These are phyloP conservation scores for Ormyrus nitidulus DNA, from an alignment of 2,888 invertebrate species.

Conservation along the genomic window DNA sequence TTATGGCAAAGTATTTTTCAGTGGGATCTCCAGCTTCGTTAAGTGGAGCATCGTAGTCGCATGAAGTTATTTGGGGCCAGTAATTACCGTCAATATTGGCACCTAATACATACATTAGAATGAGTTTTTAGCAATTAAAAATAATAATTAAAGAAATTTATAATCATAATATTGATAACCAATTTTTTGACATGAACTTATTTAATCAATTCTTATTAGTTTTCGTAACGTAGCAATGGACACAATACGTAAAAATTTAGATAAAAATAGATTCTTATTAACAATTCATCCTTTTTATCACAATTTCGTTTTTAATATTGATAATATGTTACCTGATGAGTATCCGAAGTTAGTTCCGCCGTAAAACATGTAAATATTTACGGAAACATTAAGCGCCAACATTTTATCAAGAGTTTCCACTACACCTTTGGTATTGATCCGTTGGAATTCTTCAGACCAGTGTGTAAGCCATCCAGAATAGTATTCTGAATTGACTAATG, in stretches of 20 bases:
- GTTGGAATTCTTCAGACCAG: constrained; percentile 85
- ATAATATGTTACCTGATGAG: constrained; percentile 69
- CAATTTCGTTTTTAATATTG: too few species aligned
- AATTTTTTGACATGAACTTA: too few species aligned
- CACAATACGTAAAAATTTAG: too few species aligned
- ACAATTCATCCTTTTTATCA: too few species aligned
- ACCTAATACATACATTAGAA: constrained; percentile 61
- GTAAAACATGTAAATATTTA: constrained; percentile 94
- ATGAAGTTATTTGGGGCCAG: constrained; percentile 86
- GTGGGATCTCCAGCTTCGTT: constrained; percentile 93
- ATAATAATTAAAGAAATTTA: not conserved
- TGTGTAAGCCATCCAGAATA: constrained; percentile 96
- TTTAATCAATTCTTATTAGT: too few species aligned
- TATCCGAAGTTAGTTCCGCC: constrained; percentile 94
- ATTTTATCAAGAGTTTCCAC: constrained; percentile 67
- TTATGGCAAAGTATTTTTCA: constrained; percentile 85
- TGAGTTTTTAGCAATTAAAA: too few species aligned
- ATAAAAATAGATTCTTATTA: too few species aligned
- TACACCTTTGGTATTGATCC: constrained; percentile 77
- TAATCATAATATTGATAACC: not conserved
- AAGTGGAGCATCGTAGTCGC: constrained; percentile 95
- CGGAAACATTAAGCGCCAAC: constrained; percentile 77
- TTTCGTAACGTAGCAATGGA: too few species aligned
- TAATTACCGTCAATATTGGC: constrained; percentile 72
- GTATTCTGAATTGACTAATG: constrained; percentile 92